Conservation (phyloP, 2,797 vertebrate genomes). For the Falco naumanni region DNA sequence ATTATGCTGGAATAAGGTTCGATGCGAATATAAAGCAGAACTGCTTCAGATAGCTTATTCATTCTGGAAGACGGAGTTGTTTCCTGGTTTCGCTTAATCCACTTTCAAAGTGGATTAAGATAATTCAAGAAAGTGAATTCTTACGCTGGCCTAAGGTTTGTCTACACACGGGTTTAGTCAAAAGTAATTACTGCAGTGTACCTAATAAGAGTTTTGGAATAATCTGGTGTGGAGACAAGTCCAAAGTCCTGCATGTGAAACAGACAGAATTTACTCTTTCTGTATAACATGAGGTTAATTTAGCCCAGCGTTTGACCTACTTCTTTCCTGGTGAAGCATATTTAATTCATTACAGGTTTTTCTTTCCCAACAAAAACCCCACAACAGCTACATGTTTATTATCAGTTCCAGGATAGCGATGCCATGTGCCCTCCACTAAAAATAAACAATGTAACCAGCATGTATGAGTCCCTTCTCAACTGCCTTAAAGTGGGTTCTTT, state of each 20-base stretch:
- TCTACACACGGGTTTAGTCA: background rate
- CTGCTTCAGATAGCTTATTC: conserved; percentile 1
- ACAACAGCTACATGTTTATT: background rate
- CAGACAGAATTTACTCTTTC: conserved; percentile 7
- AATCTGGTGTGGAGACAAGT: background rate
- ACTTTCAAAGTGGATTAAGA: conserved; percentile 40
- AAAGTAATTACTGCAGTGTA: background rate
- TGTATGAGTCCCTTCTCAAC: background rate
- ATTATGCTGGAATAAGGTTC: background rate
- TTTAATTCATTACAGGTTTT: background rate
- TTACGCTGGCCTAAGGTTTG: background rate
- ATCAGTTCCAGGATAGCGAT: background rate
- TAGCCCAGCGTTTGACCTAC: background rate
- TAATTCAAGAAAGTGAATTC: conserved; percentile 38
- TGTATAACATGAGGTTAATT: background rate
- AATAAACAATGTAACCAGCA: background rate
- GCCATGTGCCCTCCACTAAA: background rate
- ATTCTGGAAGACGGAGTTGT: background rate
- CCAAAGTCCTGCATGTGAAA: background rate
- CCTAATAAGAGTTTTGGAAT: background rate
- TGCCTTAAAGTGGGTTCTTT: background rate
- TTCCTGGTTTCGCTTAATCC: conserved; percentile 49
- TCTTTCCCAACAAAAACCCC: background rate
- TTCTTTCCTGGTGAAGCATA: background rate
- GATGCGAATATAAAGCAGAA: conserved; percentile 29